These are phyloP conservation scores for Plusia festucae DNA, from an alignment of 2,888 invertebrate species.

Conservation along the genomic window DNA sequence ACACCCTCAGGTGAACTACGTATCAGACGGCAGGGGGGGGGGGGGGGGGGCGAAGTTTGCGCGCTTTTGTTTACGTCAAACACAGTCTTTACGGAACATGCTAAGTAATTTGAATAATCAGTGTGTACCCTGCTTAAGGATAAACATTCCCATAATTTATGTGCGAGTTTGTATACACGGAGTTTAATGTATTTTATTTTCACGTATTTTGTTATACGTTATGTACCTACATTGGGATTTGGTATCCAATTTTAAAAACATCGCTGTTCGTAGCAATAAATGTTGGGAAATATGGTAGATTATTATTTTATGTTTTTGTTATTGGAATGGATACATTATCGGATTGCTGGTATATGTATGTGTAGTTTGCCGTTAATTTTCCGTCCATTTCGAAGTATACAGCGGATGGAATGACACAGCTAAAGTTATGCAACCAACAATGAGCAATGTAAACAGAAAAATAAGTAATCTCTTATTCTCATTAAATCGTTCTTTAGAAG, in stretches of 20 bases:
- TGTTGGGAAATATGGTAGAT: not conserved
- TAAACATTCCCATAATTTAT: conserved; percentile 9
- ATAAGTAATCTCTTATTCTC: no score
- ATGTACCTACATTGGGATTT: not conserved
- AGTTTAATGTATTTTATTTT: conserved; percentile 13
- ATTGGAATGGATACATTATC: not conserved
- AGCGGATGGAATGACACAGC: no score
- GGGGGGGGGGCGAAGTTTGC: conserved; percentile 19
- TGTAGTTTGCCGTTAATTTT: no score
- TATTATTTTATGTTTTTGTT: not conserved
- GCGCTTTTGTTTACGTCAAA: conserved; percentile 32
- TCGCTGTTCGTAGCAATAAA: not conserved
- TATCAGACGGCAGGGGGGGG: conserved; percentile 24
- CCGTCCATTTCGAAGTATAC: no score
- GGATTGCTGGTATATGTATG: not conserved
- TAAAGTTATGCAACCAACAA: no score
- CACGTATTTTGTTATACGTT: conserved; percentile 10
- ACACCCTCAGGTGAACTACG: conserved; percentile 52
- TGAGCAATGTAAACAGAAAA: no score
- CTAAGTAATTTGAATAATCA: conserved; percentile 32
- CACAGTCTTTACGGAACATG: conserved; percentile 24
- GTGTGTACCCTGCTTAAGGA: conserved; percentile 20
- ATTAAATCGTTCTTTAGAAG: no score
- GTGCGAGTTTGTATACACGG: not conserved
- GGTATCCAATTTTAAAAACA: not conserved